Evolutionary conservation across 2,113 vertebrate genomes (phyloP).

Genomic region (Tachuris rubrigastra): DNA sequence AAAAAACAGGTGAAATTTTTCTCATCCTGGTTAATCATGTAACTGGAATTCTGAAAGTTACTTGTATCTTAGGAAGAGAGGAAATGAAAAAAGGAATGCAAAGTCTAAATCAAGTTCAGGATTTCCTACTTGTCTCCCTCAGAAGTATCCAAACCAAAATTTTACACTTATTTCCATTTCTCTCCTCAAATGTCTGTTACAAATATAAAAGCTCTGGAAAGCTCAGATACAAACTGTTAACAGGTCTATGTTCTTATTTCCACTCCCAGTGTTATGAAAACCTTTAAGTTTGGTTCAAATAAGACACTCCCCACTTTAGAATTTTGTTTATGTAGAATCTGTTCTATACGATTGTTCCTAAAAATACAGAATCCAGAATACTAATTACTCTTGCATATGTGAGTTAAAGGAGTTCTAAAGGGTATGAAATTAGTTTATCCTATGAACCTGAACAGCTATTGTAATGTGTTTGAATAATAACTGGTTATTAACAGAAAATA

Average conservation of each 20-base stretch:
- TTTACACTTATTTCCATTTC: background rate
- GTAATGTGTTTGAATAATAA: background rate
- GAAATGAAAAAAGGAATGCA: background rate
- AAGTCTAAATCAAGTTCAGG: background rate
- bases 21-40: background rate
- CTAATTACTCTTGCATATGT: background rate
- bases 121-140: background rate
- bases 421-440: background rate
- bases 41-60: background rate
- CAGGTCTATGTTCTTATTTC: background rate
- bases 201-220: background rate
- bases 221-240: background rate
- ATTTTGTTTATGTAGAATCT: background rate
- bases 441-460: background rate
- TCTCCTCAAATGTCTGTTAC: background rate
- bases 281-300: background rate
- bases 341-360: background rate
- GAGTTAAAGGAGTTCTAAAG: background rate
- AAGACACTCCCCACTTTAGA: background rate
- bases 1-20: background rate
- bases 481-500: background rate
- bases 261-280: background rate
- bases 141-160: background rate
- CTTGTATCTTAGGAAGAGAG: background rate
- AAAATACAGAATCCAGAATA: background rate